Evolutionary conservation across 2,888 invertebrate species (phyloP).

Genomic region (Glaucopsyche alexis): DNA sequence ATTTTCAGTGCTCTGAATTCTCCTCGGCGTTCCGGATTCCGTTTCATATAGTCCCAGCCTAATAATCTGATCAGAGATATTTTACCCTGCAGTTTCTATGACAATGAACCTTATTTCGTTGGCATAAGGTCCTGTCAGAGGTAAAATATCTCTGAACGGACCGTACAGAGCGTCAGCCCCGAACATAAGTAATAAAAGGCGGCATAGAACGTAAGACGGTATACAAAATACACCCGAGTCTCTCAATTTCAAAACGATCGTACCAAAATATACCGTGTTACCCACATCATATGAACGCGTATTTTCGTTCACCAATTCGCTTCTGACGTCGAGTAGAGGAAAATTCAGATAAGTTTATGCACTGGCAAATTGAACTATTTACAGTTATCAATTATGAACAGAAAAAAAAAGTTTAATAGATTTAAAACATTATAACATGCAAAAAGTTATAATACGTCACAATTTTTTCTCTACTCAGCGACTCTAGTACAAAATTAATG

Average conservation of each 20-base stretch:
- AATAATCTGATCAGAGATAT: too few species aligned
- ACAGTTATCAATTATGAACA: too few species aligned
- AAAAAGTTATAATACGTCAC: not conserved
- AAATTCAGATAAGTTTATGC: too few species aligned
- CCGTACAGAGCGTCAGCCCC: not conserved
- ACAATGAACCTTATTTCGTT: too few species aligned
- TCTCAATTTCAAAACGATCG: not conserved
- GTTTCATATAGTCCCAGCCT: too few species aligned
- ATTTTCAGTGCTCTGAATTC: too few species aligned
- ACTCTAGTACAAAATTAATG: not conserved
- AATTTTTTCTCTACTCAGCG: not conserved
- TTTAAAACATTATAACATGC: not conserved
- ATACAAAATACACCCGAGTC: slow-evolving; percentile 10
- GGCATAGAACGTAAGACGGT: slow-evolving; percentile 26
- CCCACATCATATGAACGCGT: not conserved
- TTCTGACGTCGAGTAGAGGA: not conserved
- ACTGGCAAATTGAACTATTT: too few species aligned
- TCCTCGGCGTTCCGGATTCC: too few species aligned
- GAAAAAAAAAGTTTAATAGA: too few species aligned
- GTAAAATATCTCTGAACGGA: too few species aligned
- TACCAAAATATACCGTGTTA: slow-evolving; percentile 12
- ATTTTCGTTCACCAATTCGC: not conserved
- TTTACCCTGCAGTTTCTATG: too few species aligned
- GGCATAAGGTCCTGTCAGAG: too few species aligned
- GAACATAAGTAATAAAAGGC: slow-evolving; percentile 20